phyloP scores from a whole-genome alignment of 2,113 vertebrate species.

The Zosterops hypoxanthus region DNA sequence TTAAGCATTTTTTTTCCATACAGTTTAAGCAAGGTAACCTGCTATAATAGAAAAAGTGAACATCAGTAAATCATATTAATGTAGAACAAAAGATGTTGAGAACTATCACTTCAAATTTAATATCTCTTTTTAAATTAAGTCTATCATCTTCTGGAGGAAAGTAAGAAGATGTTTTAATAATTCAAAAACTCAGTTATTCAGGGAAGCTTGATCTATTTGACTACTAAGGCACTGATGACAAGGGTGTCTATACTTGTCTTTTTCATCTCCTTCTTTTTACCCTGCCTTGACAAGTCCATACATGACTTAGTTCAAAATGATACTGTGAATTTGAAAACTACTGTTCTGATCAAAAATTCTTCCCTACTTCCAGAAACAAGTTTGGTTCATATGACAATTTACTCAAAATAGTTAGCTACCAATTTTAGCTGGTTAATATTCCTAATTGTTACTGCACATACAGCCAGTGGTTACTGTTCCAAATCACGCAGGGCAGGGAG shows the following conservation, averaged over 20 bases:
- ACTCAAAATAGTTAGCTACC: background rate
- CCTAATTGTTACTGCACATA: background rate
- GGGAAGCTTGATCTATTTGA: background rate
- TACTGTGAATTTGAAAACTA: background rate
- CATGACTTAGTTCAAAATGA: background rate
- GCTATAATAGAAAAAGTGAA: background rate
- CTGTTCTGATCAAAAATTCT: background rate
- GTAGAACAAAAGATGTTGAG: background rate
- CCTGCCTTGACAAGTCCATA: background rate
- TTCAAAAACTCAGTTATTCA: constrained; percentile 20
- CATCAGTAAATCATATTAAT: constrained; percentile 4
- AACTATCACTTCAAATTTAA: background rate
- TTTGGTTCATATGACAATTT: background rate
- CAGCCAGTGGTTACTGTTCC: background rate
- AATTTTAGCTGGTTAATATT: background rate
- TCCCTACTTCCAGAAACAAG: background rate
- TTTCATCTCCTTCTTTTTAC: background rate
- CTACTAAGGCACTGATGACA: background rate
- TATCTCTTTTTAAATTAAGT: background rate
- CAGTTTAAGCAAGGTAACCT: background rate
- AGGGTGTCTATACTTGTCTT: background rate
- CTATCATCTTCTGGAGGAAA: background rate
- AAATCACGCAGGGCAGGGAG: fast-evolving
- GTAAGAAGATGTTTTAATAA: constrained; percentile 24
- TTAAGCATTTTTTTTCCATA: background rate